phyloP scores from a whole-genome alignment of 2,888 invertebrate species.

The Odontomyia ornata region DNA sequence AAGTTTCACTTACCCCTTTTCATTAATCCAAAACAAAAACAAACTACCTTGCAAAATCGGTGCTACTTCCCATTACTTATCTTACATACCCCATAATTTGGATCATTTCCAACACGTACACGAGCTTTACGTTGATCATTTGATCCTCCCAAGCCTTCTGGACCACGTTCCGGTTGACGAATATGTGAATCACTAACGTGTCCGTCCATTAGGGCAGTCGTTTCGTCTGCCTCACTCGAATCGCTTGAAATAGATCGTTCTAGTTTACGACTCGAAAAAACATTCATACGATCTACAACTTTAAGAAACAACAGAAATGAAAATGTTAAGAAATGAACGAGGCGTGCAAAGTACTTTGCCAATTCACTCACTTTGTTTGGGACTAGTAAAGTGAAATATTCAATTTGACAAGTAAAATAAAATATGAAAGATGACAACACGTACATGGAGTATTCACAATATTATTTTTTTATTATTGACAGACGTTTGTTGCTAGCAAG shows the following conservation, averaged over 20 bases:
- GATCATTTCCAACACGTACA: slow-evolving; percentile 66
- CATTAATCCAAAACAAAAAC: too few relatives aligned
- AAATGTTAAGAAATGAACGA: slow-evolving; percentile 9
- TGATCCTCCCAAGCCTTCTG: slow-evolving; percentile 65
- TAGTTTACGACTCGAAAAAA: slow-evolving; percentile 13
- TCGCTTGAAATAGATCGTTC: slow-evolving; percentile 35
- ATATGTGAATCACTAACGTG: slow-evolving; percentile 76
- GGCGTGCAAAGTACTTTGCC: slow-evolving; percentile 1
- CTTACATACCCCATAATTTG: slow-evolving; percentile 67
- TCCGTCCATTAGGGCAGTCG: slow-evolving; percentile 86
- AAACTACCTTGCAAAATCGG: not conserved
- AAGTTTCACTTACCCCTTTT: too few relatives aligned
- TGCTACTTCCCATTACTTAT: not conserved
- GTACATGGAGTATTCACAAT: not conserved
- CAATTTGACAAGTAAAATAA: slow-evolving; percentile 5
- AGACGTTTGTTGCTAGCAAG: not conserved
- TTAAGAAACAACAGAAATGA: slow-evolving; percentile 4
- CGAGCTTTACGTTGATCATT: slow-evolving; percentile 69
- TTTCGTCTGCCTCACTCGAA: slow-evolving; percentile 65
- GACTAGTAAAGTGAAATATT: not conserved
- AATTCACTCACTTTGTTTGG: slow-evolving; percentile 31
- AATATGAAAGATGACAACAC: not conserved
- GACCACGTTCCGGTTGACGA: slow-evolving; percentile 37
- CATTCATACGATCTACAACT: slow-evolving; percentile 36
- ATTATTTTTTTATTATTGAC: not conserved